Evolutionary conservation across 1,140 invertebrate genomes (phyloP), one percentile per base, ranked within the genome.

Genomic region (Aphaenogaster floridana): DNA sequence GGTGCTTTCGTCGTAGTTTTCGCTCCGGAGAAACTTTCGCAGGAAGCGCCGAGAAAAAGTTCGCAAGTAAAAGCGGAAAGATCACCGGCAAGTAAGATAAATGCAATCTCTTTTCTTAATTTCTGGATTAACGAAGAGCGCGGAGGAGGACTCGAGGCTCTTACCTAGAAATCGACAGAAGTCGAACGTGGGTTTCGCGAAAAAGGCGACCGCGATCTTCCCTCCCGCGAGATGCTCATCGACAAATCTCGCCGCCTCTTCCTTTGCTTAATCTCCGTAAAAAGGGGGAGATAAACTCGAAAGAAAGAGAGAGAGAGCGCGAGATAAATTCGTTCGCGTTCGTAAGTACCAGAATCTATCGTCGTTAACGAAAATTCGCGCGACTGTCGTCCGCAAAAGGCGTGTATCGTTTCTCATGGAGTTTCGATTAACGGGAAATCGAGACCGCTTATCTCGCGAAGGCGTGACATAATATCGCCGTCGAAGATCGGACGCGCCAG

Each of bases 371-470:
- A 83, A 74, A 74, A 83, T 42, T 63, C 5, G 34, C 63, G 36
- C 34, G 34, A 68, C 7, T 36, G 17, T 13, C 42, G n/a, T 9
- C n/a, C 48, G 21, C 13, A 13, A 21, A 3, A 9, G 15, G 21
- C 21, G n/a, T 34, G 66, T n/a, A 17, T 84, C 36, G 13, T 7
- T 17, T 83, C 48, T 48, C 54, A 7, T 11, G 17, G 28, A 42
- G 52, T 59, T 59, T 74, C 69, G 80, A 84, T 84, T 84, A 84
- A 84, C 69, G 69, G 45, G 34, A 76, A 76, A 84, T 84, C 69
- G 57, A 50, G 80, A 54, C 21, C 13, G 42, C 54, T 84, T 76
- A 84, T 61, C 68, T 61, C 69, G n/a, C 28, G 64, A 61, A 48
- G 52, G 54, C 80, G 54, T 76, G 54, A 84, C 69, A 76, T 76